Base-by-base conservation (phyloP, 2,797 vertebrate species). In the Acipenser transmontanus region DNA sequence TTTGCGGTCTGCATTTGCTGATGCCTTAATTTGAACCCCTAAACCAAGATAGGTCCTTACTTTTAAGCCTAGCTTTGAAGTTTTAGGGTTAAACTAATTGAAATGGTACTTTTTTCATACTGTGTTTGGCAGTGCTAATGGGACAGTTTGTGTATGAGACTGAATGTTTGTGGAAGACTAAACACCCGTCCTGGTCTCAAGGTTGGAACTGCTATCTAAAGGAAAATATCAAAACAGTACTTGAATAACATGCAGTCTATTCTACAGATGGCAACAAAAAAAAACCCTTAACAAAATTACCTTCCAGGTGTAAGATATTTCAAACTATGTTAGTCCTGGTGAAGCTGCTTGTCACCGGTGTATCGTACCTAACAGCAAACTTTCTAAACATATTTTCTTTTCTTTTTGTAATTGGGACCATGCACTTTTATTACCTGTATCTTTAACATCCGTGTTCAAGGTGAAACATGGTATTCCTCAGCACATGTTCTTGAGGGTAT, bases 1-100 rank as follows among this genome's bases (percentile, higher is more conserved):
- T 74, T 78, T 57, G 76, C 59, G 13, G 82, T 82, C 84, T 79
- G 66, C 34, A 65, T 85, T 84, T 91, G 81, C 87, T 83, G 89
- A 91, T 91, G 93, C 93, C 93, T 89, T 91, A 88, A 77, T 82
- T 82, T 82, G 85, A 88, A 80, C 78, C 89, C 88, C 77, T 71
- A 75, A 69, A 73, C 75, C 69, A 74, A 71, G 80, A 72, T 75
- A 82, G 76, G 81, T 81, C 73, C 34, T 34, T 34, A 34, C 85
- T 84, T 83, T 90, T 80, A 89, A 88, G 76, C 77, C 77, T 83
- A 69, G 74, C 81, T 84, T 76, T 78, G 74, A 77, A 78, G 59
- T 67, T 47, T 62, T 65, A 73, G 69, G 81, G 82, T 86, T 86
- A 78, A 83, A 82, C 76, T 80, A 78, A 74, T 84, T 80, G 62